Conservation (phyloP, 53 echinoderm and acorn worm genomes). For the Antedon mediterranea region DNA sequence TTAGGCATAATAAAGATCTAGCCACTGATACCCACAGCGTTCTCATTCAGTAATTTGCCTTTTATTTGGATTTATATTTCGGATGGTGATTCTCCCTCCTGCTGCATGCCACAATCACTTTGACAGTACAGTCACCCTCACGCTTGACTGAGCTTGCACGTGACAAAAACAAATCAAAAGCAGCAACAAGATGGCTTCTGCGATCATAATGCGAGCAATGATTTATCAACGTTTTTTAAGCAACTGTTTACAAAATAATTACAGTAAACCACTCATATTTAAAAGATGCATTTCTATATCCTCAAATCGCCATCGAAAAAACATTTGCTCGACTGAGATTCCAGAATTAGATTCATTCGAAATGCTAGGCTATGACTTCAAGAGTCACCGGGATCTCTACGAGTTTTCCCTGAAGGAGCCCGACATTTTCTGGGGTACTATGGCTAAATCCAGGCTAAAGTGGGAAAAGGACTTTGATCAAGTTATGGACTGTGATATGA, state of each 20-base stretch:
- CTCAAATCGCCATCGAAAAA: slow-evolving; percentile 6
- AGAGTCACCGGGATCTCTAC: slow-evolving; percentile 51
- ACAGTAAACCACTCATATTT: background rate
- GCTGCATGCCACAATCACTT: too few species aligned
- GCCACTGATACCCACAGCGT: too few species aligned
- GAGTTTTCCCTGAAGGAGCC: slow-evolving; percentile 70
- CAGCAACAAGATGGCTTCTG: background rate
- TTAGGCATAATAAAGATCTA: too few species aligned
- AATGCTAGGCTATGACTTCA: slow-evolving; percentile 44
- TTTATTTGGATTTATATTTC: too few species aligned
- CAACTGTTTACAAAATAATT: background rate
- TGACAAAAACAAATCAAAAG: too few species aligned
- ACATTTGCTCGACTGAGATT: slow-evolving; percentile 64
- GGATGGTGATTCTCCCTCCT: too few species aligned
- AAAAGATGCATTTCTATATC: slow-evolving; percentile 23
- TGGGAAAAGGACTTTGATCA: slow-evolving; percentile 74
- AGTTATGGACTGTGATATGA: slow-evolving; percentile 59
- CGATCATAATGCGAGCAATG: background rate
- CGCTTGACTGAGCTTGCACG: too few species aligned
- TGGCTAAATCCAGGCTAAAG: slow-evolving; percentile 57
- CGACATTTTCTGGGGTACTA: slow-evolving; percentile 76
- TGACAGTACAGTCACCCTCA: too few species aligned
- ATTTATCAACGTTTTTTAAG: background rate
- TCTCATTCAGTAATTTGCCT: too few species aligned
- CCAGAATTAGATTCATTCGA: slow-evolving; percentile 67